Percentiles rank a stretch among this genome's conserved stretches.
Evolutionary conservation across 2,888 invertebrate genomes (phyloP).

Genomic region (Mesopsocus fuscifrons): DNA sequence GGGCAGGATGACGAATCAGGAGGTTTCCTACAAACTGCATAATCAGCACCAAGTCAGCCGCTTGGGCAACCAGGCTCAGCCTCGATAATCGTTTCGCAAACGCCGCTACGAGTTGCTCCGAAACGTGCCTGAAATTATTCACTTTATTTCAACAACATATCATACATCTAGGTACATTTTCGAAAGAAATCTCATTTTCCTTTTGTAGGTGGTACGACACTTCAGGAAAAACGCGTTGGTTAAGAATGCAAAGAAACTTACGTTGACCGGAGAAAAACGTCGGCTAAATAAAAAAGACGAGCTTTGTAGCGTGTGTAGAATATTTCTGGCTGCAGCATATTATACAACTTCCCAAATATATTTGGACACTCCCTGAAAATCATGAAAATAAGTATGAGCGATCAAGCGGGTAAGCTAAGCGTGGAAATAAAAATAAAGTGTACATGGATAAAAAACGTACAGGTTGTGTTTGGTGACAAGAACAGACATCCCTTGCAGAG

Average conservation of each 20-base stretch:
- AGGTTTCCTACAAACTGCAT: slow-evolving; percentile 73
- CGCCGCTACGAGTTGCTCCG: slow-evolving; percentile 77
- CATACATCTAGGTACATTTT: too few relatives aligned
- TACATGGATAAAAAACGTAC: too few relatives aligned
- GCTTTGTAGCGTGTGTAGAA: slow-evolving; percentile 81
- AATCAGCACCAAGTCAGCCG: slow-evolving; percentile 56
- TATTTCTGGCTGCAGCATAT: slow-evolving; percentile 78
- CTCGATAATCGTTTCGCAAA: slow-evolving; percentile 80
- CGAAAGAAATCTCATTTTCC: too few relatives aligned
- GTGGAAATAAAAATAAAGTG: too few relatives aligned
- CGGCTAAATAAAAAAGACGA: slow-evolving; percentile 69
- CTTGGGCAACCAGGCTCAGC: slow-evolving; percentile 62
- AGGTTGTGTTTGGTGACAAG: slow-evolving; percentile 82
- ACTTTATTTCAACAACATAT: background rate
- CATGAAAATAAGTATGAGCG: slow-evolving; percentile 4
- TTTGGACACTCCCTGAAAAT: slow-evolving; percentile 67
- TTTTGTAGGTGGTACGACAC: too few relatives aligned
- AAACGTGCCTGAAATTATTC: slow-evolving; percentile 51
- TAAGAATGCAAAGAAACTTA: too few relatives aligned
- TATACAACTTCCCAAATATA: slow-evolving; percentile 87
- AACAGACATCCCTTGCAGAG: slow-evolving; percentile 78
- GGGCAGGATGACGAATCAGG: slow-evolving; percentile 58
- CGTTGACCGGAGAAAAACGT: slow-evolving; percentile 84
- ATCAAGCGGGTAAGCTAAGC: too few relatives aligned
- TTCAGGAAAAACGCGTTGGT: too few relatives aligned